These are phyloP conservation scores for Ataeniobius toweri DNA, from an alignment of 2,797 vertebrate genomes.

Conservation along the genomic window DNA sequence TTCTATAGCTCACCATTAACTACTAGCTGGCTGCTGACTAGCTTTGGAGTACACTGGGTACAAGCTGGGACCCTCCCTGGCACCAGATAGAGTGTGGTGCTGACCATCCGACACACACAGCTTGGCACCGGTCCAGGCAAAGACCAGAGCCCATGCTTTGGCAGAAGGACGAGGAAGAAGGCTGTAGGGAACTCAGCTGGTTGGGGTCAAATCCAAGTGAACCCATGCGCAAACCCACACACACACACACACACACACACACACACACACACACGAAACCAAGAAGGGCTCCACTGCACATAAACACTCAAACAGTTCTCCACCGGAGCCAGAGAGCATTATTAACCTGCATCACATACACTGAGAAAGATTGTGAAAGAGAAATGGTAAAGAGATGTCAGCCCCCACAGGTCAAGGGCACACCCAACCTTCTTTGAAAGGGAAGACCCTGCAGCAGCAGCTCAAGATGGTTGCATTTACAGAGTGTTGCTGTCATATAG, in stretches of 20 bases:
- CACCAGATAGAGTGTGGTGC: constrained; percentile 73
- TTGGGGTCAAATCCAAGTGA: constrained; percentile 50
- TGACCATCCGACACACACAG: constrained; percentile 60
- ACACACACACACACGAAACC: constrained; percentile 22
- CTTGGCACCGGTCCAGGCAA: constrained; percentile 61
- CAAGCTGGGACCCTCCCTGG: constrained; percentile 72
- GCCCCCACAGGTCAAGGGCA: constrained; percentile 44
- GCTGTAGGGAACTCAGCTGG: constrained; percentile 68
- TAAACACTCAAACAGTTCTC: constrained; percentile 26
- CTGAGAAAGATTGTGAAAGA: constrained; percentile 27
- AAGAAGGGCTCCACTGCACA: constrained; percentile 17
- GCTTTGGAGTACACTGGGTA: constrained; percentile 43
- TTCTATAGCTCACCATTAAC: constrained; percentile 3
- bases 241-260: constrained; percentile 9
- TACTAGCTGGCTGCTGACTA: constrained; percentile 14
- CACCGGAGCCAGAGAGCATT: constrained; percentile 15
- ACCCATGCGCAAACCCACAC: constrained; percentile 20
- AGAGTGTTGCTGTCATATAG: constrained; percentile 27
- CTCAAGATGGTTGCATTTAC: constrained; percentile 29
- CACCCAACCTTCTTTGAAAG: constrained; percentile 26
- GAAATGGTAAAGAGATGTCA: constrained; percentile 31
- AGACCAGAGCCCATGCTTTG: constrained; percentile 58
- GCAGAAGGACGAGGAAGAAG: constrained; percentile 49
- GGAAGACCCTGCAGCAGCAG: constrained; percentile 43
- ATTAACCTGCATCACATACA: constrained; percentile 44